These are phyloP conservation scores for Elegia similella DNA, from an alignment of 2,888 invertebrate species.

Conservation along the genomic window DNA sequence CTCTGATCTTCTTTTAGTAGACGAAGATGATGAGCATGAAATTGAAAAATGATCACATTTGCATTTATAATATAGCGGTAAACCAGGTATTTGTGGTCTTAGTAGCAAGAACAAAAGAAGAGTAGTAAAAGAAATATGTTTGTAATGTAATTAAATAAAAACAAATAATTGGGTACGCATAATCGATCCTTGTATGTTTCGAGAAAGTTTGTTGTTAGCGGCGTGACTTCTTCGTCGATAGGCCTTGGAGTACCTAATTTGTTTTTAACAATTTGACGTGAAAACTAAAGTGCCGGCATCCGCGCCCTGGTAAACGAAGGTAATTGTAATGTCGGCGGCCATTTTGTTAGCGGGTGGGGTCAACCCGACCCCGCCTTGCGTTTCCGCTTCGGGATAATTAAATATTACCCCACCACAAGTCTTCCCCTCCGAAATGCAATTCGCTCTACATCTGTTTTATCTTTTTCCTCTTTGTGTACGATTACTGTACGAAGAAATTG, in stretches of 20 bases:
- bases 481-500: constrained; percentile 1
- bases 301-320: constrained; percentile 56
- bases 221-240: neutral
- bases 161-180: too few species aligned
- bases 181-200: too few species aligned
- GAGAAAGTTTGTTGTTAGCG: neutral
- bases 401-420: constrained; percentile 73
- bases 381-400: constrained; percentile 77
- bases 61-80: too few species aligned
- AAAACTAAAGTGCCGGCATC: constrained; percentile 54
- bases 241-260: constrained; percentile 28
- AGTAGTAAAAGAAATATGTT: too few species aligned
- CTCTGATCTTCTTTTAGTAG: too few species aligned
- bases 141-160: too few species aligned
- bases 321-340: constrained; percentile 74
- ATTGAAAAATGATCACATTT: too few species aligned
- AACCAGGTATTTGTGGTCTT: too few species aligned
- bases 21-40: too few species aligned
- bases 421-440: constrained; percentile 64
- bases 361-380: constrained; percentile 74
- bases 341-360: constrained; percentile 79
- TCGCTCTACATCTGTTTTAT: constrained; percentile 46
- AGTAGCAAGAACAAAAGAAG: too few species aligned
- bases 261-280: constrained; percentile 34
- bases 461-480: constrained; percentile 14